Base-by-base conservation (phyloP, 1,140 invertebrate species). In the Neodiprion lecontei region DNA sequence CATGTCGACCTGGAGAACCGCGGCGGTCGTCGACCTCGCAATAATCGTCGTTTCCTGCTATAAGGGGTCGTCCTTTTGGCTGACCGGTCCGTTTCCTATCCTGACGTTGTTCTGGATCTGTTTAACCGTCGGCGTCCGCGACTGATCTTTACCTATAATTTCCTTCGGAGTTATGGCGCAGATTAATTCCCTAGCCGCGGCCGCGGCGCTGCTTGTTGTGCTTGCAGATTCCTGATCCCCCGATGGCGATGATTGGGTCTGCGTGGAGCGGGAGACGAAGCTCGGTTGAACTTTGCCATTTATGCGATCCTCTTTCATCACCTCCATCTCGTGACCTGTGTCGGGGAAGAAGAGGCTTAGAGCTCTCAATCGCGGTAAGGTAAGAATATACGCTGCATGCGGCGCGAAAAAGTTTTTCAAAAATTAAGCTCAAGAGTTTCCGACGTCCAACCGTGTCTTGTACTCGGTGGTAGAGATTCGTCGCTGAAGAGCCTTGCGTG, bases 11-110 rank as follows among this genome's bases (percentile, higher is more conserved):
- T 82, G 71, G 70, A 79, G 72, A 72, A 81, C 50, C 4, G 76
- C n/a, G 61, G 74, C 68, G 53, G n/a, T 40, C 12, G 23, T 67
- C 2, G 74, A 40, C 28, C 28, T 40, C 28, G 28, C 4, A 40
- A 40, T 40, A 40, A 40, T 40, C n/a, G 40, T 76, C 61, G 75
- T 77, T 40, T 2, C 75, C 69, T 81, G 82, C 82, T 86, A 86
- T 82, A 85, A 85, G 2, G 84, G 48, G 8, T 82, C 79, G 17
- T 86, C 82, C n/a, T 77, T 82, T 74, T 85, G 83, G 71, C 73
- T 81, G 49, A 84, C 66, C 2, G 84, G 84, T 67, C 85, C 85
- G 61, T 86, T 86, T 10, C 79, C 80, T 77, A 86, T 83, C 74
- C 79, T 86, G 17, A 77, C 76, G 40, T 80, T 83, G 53, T 79